A percentile compares a stretch with the other conserved stretches of the same genome.
phyloP scores from a whole-genome alignment of 2,888 invertebrate species.

The Deilephila porcellus region DNA sequence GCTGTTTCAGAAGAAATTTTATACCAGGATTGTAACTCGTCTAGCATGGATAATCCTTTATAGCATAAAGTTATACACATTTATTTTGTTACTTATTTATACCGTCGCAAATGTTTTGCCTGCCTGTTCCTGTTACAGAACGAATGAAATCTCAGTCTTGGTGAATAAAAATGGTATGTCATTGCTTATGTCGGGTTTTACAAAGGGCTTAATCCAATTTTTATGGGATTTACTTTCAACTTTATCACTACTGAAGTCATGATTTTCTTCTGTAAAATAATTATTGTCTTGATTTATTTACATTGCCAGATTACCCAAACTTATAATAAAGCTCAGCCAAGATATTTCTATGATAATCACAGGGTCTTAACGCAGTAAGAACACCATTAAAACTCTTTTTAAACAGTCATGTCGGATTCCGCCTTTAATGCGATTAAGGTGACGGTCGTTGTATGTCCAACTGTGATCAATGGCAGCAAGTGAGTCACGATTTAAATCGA shows the following conservation, averaged over 20 bases:
- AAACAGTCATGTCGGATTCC: slow-evolving; percentile 7
- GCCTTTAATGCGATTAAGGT: slow-evolving; percentile 31
- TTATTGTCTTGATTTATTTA: too few species aligned
- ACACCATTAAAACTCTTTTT: slow-evolving; percentile 34
- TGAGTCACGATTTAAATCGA: slow-evolving; percentile 59
- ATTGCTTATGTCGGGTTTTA: too few species aligned
- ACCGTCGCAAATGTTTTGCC: not conserved
- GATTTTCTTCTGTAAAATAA: too few species aligned
- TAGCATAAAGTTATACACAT: not conserved
- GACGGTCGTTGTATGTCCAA: slow-evolving; percentile 40
- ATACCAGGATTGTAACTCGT: not conserved
- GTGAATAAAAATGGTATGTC: too few species aligned
- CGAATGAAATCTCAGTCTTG: too few species aligned
- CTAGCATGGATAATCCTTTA: slow-evolving; percentile 11
- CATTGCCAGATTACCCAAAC: too few species aligned
- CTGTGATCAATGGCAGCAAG: slow-evolving; percentile 51
- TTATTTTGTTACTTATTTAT: not conserved
- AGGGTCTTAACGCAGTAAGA: not conserved
- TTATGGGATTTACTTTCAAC: too few species aligned
- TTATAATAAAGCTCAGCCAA: not conserved
- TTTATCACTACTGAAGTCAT: too few species aligned
- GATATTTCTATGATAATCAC: not conserved
- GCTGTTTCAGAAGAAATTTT: slow-evolving; percentile 10
- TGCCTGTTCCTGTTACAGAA: not conserved
- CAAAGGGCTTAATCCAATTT: too few species aligned